Percentiles rank a stretch among this genome's conserved stretches.
These are phyloP conservation scores for Gopherus evgoodei DNA, from an alignment of 2,113 vertebrate species.

Conservation along the genomic window DNA sequence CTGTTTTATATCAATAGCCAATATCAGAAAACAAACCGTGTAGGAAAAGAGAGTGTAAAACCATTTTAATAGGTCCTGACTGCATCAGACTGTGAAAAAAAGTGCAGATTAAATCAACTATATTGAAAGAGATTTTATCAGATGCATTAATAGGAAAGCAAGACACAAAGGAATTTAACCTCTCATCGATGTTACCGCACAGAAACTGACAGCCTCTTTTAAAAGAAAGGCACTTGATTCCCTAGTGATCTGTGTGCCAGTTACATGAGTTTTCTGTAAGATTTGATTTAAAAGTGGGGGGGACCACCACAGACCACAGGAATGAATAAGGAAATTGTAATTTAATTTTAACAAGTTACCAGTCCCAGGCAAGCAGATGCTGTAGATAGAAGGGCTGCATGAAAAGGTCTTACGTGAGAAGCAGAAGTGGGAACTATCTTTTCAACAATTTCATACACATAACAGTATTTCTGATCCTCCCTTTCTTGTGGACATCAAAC, in stretches of 20 bases:
- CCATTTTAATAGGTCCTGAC: constrained; percentile 20
- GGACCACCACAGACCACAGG: background rate
- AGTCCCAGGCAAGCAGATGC: background rate
- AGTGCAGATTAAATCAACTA: constrained; percentile 40
- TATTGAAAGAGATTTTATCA: constrained; percentile 41
- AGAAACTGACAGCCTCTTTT: constrained; percentile 40
- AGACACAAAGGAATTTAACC: constrained; percentile 43
- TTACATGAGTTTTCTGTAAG: constrained; percentile 41
- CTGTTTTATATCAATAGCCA: background rate
- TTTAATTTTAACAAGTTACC: constrained; percentile 40
- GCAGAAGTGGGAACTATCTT: constrained; percentile 31
- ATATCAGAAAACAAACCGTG: constrained; percentile 23
- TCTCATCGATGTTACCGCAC: background rate
- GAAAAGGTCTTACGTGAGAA: constrained; percentile 2
- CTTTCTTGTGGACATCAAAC: background rate
- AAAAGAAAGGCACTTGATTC: constrained; percentile 33
- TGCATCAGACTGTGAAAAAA: constrained; percentile 32
- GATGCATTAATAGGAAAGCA: background rate
- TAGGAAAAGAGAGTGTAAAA: constrained; percentile 39
- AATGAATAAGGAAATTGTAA: constrained; percentile 32
- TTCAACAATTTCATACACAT: constrained; percentile 20
- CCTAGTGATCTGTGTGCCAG: background rate
- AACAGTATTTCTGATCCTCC: background rate
- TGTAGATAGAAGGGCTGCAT: constrained; percentile 20
- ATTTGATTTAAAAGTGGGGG: constrained; percentile 19